Percentiles rank a stretch among this genome's conserved stretches.
These are phyloP conservation scores for Eupithecia exiguata DNA, from an alignment of 2,888 invertebrate genomes.

Conservation along the genomic window DNA sequence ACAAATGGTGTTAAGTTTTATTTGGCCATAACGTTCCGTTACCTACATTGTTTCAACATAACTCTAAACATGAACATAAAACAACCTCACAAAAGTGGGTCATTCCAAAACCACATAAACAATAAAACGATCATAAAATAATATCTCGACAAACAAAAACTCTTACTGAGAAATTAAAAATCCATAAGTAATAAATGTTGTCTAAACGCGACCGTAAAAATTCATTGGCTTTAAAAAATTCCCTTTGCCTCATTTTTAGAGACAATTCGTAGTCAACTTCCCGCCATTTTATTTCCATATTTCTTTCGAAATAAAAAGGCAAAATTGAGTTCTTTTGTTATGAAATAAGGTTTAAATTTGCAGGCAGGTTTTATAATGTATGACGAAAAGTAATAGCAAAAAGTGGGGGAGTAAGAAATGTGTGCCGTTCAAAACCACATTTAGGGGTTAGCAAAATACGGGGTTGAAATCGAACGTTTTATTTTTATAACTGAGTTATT, in stretches of 20 bases:
- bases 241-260: slow-evolving; percentile 62
- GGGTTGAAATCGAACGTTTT: slow-evolving; percentile 57
- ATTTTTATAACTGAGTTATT: slow-evolving; percentile 43
- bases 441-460: slow-evolving; percentile 58
- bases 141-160: slow-evolving; percentile 55
- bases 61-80: slow-evolving; percentile 21
- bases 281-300: slow-evolving; percentile 78
- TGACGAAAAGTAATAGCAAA: slow-evolving; percentile 67
- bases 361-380: slow-evolving; percentile 41
- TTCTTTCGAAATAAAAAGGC: slow-evolving; percentile 34
- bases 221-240: slow-evolving; percentile 73
- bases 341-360: slow-evolving; percentile 21
- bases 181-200: slow-evolving; percentile 52
- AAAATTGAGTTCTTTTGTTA: slow-evolving; percentile 12
- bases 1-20: slow-evolving; percentile 5
- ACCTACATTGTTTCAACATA: slow-evolving; percentile 13
- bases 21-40: slow-evolving; percentile 16
- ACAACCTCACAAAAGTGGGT: slow-evolving; percentile 36
- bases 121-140: slow-evolving; percentile 56
- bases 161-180: slow-evolving; percentile 51
- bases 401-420: slow-evolving; percentile 66
- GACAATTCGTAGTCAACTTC: slow-evolving; percentile 79
- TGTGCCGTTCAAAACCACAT: slow-evolving; percentile 71
- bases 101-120: slow-evolving; percentile 44
- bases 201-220: slow-evolving; percentile 67